A percentile compares a stretch with the other conserved stretches of the same genome.
Conservation (phyloP, 2,888 invertebrate species). For the Dasysyrphus tricinctus region DNA sequence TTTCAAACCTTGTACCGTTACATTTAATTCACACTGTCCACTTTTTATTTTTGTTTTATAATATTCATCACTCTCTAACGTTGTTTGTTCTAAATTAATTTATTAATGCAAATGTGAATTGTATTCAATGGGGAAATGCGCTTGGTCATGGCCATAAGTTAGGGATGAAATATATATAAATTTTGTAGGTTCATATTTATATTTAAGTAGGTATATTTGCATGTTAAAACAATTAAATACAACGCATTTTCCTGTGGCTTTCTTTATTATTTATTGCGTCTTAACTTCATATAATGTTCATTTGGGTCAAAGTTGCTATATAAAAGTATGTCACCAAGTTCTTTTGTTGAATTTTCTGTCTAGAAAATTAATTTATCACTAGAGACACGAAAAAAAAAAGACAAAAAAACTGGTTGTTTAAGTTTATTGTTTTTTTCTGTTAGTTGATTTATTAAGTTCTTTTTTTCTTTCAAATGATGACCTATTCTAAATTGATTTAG, state of each 20-base stretch:
- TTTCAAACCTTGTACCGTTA: not conserved
- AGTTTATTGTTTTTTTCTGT: not conserved
- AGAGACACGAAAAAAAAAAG: not conserved
- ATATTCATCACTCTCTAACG: not conserved
- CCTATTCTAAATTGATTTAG: too few relatives aligned
- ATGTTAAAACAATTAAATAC: conserved; percentile 10
- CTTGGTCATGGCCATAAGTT: conserved; percentile 36
- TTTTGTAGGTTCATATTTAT: not conserved
- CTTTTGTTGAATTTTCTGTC: conserved; percentile 15
- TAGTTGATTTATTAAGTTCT: not conserved
- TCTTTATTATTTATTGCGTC: not conserved
- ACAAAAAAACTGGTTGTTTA: conserved; percentile 2
- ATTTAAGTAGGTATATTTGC: conserved; percentile 1
- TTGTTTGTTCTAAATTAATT: conserved; percentile 57
- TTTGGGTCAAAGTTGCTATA: conserved; percentile 4
- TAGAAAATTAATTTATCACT: not conserved
- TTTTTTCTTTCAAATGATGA: not conserved
- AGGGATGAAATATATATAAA: conserved; percentile 20
- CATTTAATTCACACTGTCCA: not conserved
- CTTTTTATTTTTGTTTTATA: conserved; percentile 28
- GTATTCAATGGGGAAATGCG: conserved; percentile 43
- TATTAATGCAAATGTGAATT: conserved; percentile 61
- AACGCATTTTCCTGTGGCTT: conserved; percentile 39
- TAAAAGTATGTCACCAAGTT: conserved; percentile 18
- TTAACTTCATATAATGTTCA: not conserved